These are phyloP conservation scores for Keiferia lycopersicella DNA, from an alignment of 2,888 invertebrate genomes.

Conservation along the genomic window DNA sequence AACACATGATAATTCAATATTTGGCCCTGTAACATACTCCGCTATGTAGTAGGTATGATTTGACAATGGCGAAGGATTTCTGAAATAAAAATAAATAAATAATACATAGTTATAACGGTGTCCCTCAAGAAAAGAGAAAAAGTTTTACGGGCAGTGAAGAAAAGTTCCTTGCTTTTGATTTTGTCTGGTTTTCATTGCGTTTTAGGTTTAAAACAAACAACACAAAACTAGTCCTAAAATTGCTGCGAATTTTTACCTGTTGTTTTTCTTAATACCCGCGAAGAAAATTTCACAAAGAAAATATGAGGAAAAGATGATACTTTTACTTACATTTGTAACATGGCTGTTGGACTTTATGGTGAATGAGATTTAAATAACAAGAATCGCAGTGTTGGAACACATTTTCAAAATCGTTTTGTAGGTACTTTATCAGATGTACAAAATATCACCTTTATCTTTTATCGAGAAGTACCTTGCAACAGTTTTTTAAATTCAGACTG, in stretches of 20 bases:
- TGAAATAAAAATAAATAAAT: background rate
- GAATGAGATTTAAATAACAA: background rate
- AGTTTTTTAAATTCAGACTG: no score
- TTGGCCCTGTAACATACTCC: conserved; percentile 10
- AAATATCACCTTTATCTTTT: no score
- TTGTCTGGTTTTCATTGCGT: no score
- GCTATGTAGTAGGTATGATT: background rate
- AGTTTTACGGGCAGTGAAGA: no score
- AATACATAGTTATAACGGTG: background rate
- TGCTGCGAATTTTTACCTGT: no score
- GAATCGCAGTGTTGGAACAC: background rate
- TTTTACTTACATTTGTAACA: background rate
- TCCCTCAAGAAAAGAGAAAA: no score
- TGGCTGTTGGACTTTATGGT: background rate
- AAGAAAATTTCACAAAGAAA: background rate
- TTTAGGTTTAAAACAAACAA: no score
- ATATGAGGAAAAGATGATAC: background rate
- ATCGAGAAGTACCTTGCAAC: no score
- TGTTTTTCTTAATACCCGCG: background rate
- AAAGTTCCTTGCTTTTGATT: no score
- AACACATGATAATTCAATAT: conserved; percentile 54
- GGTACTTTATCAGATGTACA: no score
- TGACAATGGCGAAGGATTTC: background rate
- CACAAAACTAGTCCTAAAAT: no score
- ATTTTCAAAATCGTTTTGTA: background rate